A percentile compares a stretch with the other conserved stretches of the same genome.
Conservation (phyloP, 2,888 invertebrate species). For the Danaus chrysippus region DNA sequence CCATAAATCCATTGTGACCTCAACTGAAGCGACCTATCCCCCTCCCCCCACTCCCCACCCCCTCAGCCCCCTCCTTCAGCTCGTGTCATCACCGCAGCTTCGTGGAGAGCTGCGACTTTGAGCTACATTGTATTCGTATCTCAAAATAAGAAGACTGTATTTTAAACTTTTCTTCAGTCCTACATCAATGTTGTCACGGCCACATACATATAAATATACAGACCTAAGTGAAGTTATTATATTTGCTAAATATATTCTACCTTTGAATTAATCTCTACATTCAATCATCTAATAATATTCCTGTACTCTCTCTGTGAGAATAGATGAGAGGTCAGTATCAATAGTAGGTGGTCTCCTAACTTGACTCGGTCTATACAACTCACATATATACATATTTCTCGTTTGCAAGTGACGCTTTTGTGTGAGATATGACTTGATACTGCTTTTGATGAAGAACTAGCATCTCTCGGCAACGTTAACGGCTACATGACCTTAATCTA, state of each 20-base stretch:
- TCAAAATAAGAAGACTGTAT: conserved; percentile 11
- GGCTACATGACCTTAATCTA: no score
- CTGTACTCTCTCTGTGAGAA: no score
- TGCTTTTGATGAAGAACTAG: conserved; percentile 9
- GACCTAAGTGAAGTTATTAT: no score
- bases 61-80: conserved; percentile 5
- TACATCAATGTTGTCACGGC: neutral
- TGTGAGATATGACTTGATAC: conserved; percentile 22
- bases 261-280: no score
- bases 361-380: conserved; percentile 21
- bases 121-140: conserved; percentile 16
- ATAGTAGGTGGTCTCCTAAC: neutral
- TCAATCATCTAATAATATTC: no score
- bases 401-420: conserved; percentile 27
- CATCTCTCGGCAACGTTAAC: conserved; percentile 4
- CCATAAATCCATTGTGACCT: conserved; percentile 20
- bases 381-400: conserved; percentile 14
- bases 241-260: no score
- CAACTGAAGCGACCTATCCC: conserved; percentile 12
- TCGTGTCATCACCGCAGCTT: conserved; percentile 12
- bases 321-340: no score
- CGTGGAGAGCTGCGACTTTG: conserved; percentile 16
- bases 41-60: conserved; percentile 8
- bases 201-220: neutral
- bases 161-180: conserved; percentile 2